Conservation (phyloP, 2,113 vertebrate species). For the Platycercus adscitus region DNA sequence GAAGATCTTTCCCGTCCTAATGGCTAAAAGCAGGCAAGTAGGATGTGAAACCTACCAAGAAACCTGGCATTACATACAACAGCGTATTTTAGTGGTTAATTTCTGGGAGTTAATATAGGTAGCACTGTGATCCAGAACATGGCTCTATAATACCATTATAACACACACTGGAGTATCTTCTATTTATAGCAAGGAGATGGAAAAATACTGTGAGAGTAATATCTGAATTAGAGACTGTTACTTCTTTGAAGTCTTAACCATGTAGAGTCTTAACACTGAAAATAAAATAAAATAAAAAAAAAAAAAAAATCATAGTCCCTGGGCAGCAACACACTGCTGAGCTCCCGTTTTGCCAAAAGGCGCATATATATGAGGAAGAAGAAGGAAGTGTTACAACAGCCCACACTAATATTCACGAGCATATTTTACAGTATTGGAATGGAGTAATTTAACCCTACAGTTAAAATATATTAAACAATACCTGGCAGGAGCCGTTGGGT, state of each 20-base stretch:
- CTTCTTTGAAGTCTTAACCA: background rate
- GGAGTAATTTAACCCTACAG: background rate
- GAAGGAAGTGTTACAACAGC: background rate
- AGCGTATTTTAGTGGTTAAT: background rate
- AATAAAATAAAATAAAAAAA: too few relatives aligned
- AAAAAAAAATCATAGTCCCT: background rate
- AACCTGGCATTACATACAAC: background rate
- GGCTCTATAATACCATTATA: background rate
- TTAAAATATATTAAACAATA: slow-evolving; percentile 50
- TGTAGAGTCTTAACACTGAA: background rate
- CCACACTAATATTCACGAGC: background rate
- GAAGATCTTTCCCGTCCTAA: background rate
- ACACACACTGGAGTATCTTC: background rate
- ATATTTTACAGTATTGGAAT: background rate
- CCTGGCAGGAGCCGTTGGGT: slow-evolving; percentile 89
- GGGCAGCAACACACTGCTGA: background rate
- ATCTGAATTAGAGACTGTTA: background rate
- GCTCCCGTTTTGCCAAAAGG: background rate
- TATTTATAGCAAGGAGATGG: background rate
- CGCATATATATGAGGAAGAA: background rate
- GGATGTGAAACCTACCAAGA: background rate
- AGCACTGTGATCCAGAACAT: background rate
- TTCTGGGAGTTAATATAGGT: background rate
- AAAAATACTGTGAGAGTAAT: background rate
- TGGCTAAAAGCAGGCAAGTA: background rate